Conservation (phyloP, 2,888 invertebrate species). For the Galerucella calmariensis region DNA sequence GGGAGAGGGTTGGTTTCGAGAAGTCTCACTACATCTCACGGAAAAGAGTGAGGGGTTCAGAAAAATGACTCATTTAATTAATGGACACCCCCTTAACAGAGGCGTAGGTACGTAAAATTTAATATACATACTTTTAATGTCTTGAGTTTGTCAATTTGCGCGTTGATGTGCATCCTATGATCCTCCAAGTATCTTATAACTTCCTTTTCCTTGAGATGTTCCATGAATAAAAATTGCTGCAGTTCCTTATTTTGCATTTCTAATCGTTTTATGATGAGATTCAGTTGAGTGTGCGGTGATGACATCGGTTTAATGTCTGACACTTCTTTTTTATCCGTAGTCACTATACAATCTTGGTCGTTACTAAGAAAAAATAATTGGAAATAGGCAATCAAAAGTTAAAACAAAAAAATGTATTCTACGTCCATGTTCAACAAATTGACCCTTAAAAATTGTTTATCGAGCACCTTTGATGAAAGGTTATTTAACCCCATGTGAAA, state of each 20-base stretch:
- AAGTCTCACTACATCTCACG: too few species aligned
- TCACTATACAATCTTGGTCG: conserved; percentile 50
- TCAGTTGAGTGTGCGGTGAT: conserved; percentile 73
- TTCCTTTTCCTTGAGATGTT: conserved; percentile 62
- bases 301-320: conserved; percentile 57
- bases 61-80: too few species aligned
- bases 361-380: conserved; percentile 40
- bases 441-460: too few species aligned
- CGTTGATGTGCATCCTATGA: conserved; percentile 73
- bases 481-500: too few species aligned
- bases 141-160: conserved; percentile 75
- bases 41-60: too few species aligned
- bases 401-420: too few species aligned
- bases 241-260: conserved; percentile 75
- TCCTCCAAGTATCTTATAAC: conserved; percentile 70
- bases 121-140: conserved; percentile 69
- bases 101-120: too few species aligned
- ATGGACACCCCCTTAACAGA: too few species aligned
- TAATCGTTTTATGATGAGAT: conserved; percentile 77
- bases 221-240: conserved; percentile 63
- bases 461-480: too few species aligned
- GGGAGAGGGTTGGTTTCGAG: too few species aligned
- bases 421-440: too few species aligned
- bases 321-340: conserved; percentile 48
- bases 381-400: not conserved